Percentiles rank a stretch among this genome's conserved stretches.
Evolutionary conservation across 2,888 invertebrate species (phyloP).

Genomic region (Acleris laterana): DNA sequence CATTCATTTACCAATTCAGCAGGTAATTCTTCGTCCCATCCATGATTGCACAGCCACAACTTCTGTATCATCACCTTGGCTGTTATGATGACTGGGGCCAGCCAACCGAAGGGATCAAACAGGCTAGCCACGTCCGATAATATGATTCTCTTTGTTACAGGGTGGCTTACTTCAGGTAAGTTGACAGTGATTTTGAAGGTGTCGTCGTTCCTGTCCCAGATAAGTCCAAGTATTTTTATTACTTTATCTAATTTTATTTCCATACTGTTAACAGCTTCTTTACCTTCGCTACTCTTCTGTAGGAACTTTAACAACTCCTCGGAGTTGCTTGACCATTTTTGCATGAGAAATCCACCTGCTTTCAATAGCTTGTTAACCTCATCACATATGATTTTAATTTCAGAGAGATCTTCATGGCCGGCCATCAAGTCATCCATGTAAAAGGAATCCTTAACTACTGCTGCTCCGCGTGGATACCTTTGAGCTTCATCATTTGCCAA

Average conservation of each 20-base stretch:
- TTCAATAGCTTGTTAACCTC: slow-evolving; percentile 42
- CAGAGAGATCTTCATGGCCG: slow-evolving; percentile 38
- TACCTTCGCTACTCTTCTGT: slow-evolving; percentile 4
- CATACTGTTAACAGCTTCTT: too few relatives aligned
- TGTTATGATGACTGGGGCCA: too few relatives aligned
- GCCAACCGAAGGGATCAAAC: slow-evolving; percentile 39
- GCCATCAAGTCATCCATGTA: slow-evolving; percentile 41
- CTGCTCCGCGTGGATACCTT: slow-evolving; percentile 25
- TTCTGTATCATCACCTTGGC: too few relatives aligned
- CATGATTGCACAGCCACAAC: too few relatives aligned
- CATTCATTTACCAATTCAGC: too few relatives aligned
- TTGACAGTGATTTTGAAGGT: slow-evolving; percentile 25
- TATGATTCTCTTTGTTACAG: slow-evolving; percentile 33
- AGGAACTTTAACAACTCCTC: slow-evolving; percentile 36
- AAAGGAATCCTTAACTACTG: slow-evolving; percentile 21
- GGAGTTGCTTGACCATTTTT: slow-evolving; percentile 44
- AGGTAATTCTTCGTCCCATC: too few relatives aligned
- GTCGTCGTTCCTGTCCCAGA: slow-evolving; percentile 37
- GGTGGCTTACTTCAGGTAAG: slow-evolving; percentile 20
- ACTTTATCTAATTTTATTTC: too few relatives aligned
- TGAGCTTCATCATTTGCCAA: slow-evolving; percentile 32
- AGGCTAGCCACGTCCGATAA: slow-evolving; percentile 35
- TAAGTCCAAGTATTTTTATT: slow-evolving; percentile 33
- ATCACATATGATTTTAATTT: slow-evolving; percentile 35
- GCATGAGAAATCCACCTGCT: slow-evolving; percentile 46